Evolutionary conservation across 2,888 invertebrate genomes (phyloP), one percentile per base, ranked within the genome.

Genomic region (Orthonychiurus folsomi): DNA sequence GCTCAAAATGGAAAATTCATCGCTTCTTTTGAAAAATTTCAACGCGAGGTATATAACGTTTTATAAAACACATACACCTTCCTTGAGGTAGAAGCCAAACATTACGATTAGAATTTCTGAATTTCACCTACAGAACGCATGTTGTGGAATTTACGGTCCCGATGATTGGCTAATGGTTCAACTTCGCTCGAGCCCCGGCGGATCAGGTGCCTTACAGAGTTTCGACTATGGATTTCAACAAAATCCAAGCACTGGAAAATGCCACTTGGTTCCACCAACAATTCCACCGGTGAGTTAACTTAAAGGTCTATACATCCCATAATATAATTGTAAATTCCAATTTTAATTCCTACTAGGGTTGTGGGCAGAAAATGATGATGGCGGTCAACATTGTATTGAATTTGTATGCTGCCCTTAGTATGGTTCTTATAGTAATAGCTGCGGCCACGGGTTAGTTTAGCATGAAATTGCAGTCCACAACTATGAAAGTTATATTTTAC

Each of bases 141-240:
- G 69, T 37, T 71, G 69, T 59, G 71, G 69, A 5, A 56, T 71
- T 25, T 68, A 67, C 27, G 66, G 68, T 25, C 63, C 69, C n/a
- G 68, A 72, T 25, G 72, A 72, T 56, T 72, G 72, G 72, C 58
- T 70, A 20, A 56, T 67, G 57, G 61, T 68, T 3, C 70, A 70
- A 55, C 23, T 69, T 2, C 59, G 67, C 28, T 18, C 26, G 25
- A 24, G 27, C 54, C 27, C 59, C 24, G 48, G 60, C 54, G 60
- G 24, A 26, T 58, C 57, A 9, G 64, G 62, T 1, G n/a, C n/a
- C n/a, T 12, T 52, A 9, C 20, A 20, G 20, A 23, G 21, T 20
- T 5, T 52, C 9, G 52, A 52, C 24, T 52, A 37, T 37, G 37
- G 18, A 9, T 57, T 50, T 21, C 53, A 47, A 48, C 55, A 59